phyloP scores from a whole-genome alignment of 2,113 vertebrate genomes.

The Osmerus eperlanus region DNA sequence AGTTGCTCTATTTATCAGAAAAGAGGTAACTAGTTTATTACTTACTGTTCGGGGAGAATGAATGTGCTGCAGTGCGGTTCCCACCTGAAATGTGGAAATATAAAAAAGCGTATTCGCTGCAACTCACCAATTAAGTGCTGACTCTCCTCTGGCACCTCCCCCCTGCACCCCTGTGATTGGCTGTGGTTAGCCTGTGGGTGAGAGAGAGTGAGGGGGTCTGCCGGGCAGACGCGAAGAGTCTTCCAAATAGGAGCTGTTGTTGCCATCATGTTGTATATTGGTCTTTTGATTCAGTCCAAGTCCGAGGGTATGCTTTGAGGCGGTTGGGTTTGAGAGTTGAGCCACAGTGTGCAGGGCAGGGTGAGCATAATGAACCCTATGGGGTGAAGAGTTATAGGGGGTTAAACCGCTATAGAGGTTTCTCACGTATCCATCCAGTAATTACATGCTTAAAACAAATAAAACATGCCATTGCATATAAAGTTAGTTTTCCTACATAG shows the following conservation, averaged over 20 bases:
- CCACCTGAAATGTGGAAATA: conserved; percentile 81
- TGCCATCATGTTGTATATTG: conserved; percentile 73
- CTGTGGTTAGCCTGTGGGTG: conserved; percentile 83
- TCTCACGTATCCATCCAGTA: too few relatives aligned
- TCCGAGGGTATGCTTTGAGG: conserved; percentile 64
- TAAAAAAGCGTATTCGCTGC: conserved; percentile 78
- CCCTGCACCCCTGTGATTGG: conserved; percentile 82
- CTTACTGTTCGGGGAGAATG: conserved; percentile 78
- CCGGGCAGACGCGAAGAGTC: conserved; percentile 76
- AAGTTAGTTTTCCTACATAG: too few relatives aligned
- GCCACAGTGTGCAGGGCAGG: conserved; percentile 76
- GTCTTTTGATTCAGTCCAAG: conserved; percentile 71
- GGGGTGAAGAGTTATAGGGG: conserved; percentile 41
- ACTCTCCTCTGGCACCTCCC: conserved; percentile 81
- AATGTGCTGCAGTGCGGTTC: conserved; percentile 81
- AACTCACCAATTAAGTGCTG: conserved; percentile 84
- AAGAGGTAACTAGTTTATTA: conserved; percentile 69
- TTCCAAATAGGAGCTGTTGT: conserved; percentile 77
- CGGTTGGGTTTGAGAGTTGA: conserved; percentile 69
- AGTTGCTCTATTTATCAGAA: neutral
- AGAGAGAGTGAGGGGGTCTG: conserved; percentile 81
- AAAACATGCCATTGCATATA: too few relatives aligned
- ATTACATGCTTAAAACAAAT: too few relatives aligned
- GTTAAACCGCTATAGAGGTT: conserved; percentile 4
- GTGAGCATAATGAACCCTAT: conserved; percentile 77